phyloP scores from a whole-genome alignment of 2,888 invertebrate species.

The Sphaeridia pumilis region DNA sequence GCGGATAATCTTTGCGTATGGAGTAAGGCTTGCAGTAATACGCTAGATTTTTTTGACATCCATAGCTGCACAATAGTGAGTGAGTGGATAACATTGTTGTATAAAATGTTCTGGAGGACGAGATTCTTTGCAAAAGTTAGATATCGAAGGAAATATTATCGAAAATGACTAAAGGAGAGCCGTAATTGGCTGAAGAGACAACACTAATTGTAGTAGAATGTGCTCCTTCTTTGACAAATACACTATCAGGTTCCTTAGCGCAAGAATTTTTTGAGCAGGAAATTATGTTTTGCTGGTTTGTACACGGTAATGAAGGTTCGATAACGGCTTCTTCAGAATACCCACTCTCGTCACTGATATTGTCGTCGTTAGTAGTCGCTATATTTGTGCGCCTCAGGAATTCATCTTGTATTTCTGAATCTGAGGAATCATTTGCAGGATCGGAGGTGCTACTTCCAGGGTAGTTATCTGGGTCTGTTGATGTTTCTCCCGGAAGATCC shows the following conservation, averaged over 20 bases:
- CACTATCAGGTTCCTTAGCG: background rate
- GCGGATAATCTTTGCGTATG: no score
- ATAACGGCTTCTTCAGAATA: conserved; percentile 56
- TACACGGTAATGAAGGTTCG: no score
- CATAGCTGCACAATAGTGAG: no score
- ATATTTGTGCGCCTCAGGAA: conserved; percentile 12
- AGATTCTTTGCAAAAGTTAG: no score
- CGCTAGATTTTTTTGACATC: no score
- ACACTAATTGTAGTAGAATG: background rate
- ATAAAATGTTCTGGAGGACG: no score
- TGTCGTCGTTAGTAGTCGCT: conserved; percentile 42
- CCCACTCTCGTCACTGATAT: conserved; percentile 79
- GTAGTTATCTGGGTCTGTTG: background rate
- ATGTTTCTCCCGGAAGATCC: conserved; percentile 22
- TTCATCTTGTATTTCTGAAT: conserved; percentile 39
- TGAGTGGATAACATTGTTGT: no score
- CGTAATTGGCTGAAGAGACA: background rate
- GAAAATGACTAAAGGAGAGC: conserved; percentile 29
- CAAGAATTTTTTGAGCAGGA: background rate
- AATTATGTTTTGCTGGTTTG: background rate
- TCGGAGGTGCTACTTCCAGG: conserved; percentile 13
- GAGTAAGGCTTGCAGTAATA: no score
- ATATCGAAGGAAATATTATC: conserved; percentile 35
- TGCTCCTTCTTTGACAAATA: background rate
- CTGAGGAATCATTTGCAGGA: conserved; percentile 23